Percentiles rank a stretch among this genome's conserved stretches.
Evolutionary conservation across 2,888 invertebrate genomes (phyloP).

Genomic region (Drosophila heteroneura): DNA sequence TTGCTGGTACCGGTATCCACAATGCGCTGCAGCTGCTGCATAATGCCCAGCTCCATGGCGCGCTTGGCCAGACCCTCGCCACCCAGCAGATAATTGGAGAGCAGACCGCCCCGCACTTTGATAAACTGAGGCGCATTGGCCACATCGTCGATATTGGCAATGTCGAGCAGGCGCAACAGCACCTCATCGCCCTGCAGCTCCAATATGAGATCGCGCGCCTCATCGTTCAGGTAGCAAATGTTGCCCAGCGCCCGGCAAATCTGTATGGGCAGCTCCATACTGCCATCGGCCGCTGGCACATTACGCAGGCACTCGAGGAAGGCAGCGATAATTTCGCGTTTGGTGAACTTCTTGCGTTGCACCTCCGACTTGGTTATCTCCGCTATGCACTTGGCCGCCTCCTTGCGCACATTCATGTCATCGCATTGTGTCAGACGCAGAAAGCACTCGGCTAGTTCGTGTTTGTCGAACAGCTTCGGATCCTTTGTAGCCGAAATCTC

Average conservation of each 20-base stretch:
- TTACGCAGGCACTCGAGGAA: constrained; percentile 87
- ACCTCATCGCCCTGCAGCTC: constrained; percentile 86
- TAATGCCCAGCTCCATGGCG: constrained; percentile 87
- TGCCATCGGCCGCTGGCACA: constrained; percentile 70
- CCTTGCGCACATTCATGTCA: constrained; percentile 86
- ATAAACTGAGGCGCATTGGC: constrained; percentile 86
- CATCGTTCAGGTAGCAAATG: constrained; percentile 94
- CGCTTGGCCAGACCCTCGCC: constrained; percentile 89
- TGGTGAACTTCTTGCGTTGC: constrained; percentile 90
- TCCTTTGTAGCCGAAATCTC: constrained; percentile 84
- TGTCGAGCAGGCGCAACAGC: constrained; percentile 85
- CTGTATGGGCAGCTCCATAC: constrained; percentile 88
- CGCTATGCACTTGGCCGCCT: constrained; percentile 90
- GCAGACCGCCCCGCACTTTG: constrained; percentile 90
- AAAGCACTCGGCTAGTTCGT: constrained; percentile 83
- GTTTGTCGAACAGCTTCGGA: constrained; percentile 84
- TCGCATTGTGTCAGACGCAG: constrained; percentile 83
- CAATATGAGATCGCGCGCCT: constrained; percentile 87
- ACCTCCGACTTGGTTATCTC: constrained; percentile 92
- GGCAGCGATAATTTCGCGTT: constrained; percentile 87
- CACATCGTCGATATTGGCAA: constrained; percentile 74
- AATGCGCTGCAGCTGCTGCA: constrained; percentile 87
- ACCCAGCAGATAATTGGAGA: constrained; percentile 92
- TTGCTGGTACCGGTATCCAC: constrained; percentile 86
- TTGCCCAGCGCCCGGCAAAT: constrained; percentile 94